Base-by-base conservation (phyloP, 2,797 vertebrate genomes). In the Florisuga fusca region DNA sequence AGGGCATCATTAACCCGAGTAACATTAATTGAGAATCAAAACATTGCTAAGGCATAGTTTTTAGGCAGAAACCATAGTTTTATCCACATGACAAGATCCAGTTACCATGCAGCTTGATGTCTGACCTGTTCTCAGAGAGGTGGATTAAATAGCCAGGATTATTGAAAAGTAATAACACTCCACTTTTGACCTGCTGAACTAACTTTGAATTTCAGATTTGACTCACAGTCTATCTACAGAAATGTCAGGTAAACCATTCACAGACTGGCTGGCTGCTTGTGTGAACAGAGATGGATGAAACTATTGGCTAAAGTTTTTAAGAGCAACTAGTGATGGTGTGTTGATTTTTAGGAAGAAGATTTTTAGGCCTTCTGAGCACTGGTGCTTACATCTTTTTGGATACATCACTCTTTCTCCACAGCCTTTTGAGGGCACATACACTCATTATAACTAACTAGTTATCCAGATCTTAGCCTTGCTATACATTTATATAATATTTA, bases 141-240 rank as follows among this genome's bases (percentile, higher is more conserved):
- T 26, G 41, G 85, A 43, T 64, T 34, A 95, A 91, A 89, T 78
- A 93, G 19, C 75, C 2, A 5, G 22, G 67, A 63, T 89, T 92
- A 84, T 23, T 90, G 43, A 59, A 55, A 74, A 55, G 58, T 38
- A 95, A 55, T 76, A 68, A 74, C 75, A 85, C 90, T 87, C n/a
- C 1, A 1, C 59, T 58, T 72, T 78, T 63, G 54, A 90, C 45
- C 61, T 68, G 71, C 41, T 74, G 63, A 71, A 82, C 5, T 41
- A 55, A 73, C 54, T 90, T 87, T 74, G 61, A 89, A 84, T 94
- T 95, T 94, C 74, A 79, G 57, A 82, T 87, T 59, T 84, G 77
- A 14, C 58, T 64, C 26, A 6, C 3, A 6, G 33, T 43, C 74
- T 79, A 79, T 51, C 62, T 73, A 41, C 21, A 55, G 58, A 72